Conservation (phyloP, 2,888 invertebrate genomes). For the Conomelus anceps region DNA sequence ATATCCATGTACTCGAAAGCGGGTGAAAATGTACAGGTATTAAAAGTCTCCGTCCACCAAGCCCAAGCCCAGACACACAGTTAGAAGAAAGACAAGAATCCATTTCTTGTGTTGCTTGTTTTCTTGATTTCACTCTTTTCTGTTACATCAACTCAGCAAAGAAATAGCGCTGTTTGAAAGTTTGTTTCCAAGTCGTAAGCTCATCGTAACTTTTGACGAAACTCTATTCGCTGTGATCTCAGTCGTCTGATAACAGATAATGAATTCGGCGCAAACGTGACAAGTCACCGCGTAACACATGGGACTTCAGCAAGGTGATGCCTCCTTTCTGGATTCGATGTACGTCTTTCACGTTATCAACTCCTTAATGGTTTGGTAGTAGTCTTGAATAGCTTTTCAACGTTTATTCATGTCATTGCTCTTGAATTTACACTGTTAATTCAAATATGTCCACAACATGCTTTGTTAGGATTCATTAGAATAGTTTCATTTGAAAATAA, state of each 20-base stretch:
- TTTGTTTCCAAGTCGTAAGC: not conserved
- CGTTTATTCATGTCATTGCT: not conserved
- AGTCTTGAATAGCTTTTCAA: not conserved
- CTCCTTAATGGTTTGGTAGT: too few species aligned
- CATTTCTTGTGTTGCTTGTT: not conserved
- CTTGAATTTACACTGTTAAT: not conserved
- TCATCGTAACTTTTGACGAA: not conserved
- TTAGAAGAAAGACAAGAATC: not conserved
- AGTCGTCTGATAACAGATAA: not conserved
- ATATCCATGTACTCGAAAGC: not conserved
- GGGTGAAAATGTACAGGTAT: not conserved
- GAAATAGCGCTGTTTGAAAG: not conserved
- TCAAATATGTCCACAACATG: not conserved
- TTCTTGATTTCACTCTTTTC: not conserved
- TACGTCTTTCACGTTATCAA: not conserved
- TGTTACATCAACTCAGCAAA: not conserved
- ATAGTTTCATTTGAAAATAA: too few species aligned
- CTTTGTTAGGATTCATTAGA: not conserved
- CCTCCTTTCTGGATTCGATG: not conserved
- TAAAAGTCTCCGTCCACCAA: not conserved
- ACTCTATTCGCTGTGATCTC: not conserved
- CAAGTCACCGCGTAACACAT: not conserved
- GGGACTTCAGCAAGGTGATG: not conserved
- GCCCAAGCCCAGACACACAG: not conserved
- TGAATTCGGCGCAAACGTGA: not conserved